phyloP scores from a whole-genome alignment of 2,797 vertebrate genomes.

The Pangasius djambal region DNA sequence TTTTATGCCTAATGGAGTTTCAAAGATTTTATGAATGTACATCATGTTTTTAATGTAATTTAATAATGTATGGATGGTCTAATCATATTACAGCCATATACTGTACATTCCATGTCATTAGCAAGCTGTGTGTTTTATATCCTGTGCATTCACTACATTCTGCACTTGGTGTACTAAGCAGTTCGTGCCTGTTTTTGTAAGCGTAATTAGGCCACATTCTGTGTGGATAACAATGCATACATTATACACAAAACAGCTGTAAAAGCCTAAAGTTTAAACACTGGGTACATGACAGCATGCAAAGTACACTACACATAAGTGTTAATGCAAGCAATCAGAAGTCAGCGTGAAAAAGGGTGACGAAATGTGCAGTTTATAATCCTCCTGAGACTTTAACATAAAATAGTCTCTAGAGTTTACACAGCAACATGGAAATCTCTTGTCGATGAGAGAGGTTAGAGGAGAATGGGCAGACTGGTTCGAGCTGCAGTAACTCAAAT shows the following conservation, averaged over 20 bases:
- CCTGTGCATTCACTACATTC: neutral
- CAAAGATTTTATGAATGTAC: neutral
- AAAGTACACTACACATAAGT: neutral
- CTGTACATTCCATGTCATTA: neutral
- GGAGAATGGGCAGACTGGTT: neutral
- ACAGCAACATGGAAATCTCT: neutral
- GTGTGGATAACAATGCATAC: neutral
- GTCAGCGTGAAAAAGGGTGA: neutral
- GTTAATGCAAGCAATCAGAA: neutral
- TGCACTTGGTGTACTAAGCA: neutral
- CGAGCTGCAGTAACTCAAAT: neutral
- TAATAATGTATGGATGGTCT: neutral
- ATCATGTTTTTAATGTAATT: neutral
- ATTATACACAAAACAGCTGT: neutral
- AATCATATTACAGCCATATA: neutral
- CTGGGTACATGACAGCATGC: neutral
- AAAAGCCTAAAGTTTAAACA: neutral
- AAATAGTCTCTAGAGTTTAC: neutral
- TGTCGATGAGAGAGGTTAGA: neutral
- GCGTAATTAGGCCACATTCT: neutral
- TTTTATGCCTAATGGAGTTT: neutral
- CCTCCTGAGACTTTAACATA: neutral
- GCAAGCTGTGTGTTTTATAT: neutral
- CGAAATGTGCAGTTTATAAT: neutral
- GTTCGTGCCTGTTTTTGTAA: neutral